Evolutionary conservation across 2,888 invertebrate species (phyloP).

Genomic region (Himalopsyche kuldschensis): DNA sequence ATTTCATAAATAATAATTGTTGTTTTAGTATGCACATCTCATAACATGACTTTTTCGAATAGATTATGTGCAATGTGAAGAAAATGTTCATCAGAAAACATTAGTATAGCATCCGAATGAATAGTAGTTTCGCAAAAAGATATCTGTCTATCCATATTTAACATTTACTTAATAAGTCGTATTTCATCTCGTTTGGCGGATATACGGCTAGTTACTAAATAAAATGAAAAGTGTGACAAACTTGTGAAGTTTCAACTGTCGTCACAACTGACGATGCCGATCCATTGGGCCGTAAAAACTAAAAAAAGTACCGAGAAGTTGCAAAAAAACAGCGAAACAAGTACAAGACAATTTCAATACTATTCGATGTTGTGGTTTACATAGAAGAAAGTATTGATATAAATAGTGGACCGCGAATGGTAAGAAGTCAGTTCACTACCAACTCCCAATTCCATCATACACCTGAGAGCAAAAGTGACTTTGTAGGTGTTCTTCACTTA

Average conservation of each 20-base stretch:
- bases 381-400: constrained; percentile 37
- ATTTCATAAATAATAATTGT: too few species aligned
- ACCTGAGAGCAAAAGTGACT: constrained; percentile 19
- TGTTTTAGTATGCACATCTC: too few species aligned
- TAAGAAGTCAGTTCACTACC: constrained; percentile 32
- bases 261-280: constrained; percentile 31
- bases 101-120: neutral
- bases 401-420: constrained; percentile 37
- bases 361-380: constrained; percentile 34
- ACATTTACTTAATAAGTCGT: neutral
- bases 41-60: too few species aligned
- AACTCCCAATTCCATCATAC: constrained; percentile 26
- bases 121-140: neutral
- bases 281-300: constrained; percentile 35
- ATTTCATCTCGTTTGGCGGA: neutral
- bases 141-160: neutral
- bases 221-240: constrained; percentile 39
- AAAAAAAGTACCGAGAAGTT: constrained; percentile 12
- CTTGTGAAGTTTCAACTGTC: constrained; percentile 11
- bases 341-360: constrained; percentile 34
- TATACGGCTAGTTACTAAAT: constrained; percentile 22
- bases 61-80: too few species aligned
- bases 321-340: constrained; percentile 30
- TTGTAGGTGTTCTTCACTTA: constrained; percentile 13
- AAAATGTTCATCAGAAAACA: too few species aligned